Base-by-base conservation (phyloP, 64 coral and sea anemone genomes). In the Hydrozoanthus tunicans region DNA sequence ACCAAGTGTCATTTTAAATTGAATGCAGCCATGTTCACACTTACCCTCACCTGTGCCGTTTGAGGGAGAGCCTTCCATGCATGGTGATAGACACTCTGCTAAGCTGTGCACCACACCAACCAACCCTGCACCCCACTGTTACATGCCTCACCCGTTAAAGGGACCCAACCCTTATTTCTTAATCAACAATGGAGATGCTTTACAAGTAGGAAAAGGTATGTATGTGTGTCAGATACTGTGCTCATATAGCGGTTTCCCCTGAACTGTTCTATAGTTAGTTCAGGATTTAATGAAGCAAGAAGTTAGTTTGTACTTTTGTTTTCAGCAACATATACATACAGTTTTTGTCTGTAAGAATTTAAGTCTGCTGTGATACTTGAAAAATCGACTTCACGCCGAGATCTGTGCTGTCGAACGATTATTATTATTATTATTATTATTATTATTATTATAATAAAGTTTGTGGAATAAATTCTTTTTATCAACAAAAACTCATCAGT, bases 181-280 rank as follows among this genome's bases (percentile, higher is more conserved):
- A 11, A 73, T 88, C 67, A 88, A 88, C 20, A 74, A 74, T 88
- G 84, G 84, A 59, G 84, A 88, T 13, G 27, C 84, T 25, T 9
- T 88, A 12, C 84, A 27, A 75, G 70, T 51, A 20, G 84, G 84
- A 74, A 88, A 88, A 88, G 84, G 84, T 88, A 24, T 20, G 79
- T 12, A 13, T 5, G 11, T 11, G 3, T 11, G 11, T 76, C 5
- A 13, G 53, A 52, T 76, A 76, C 32, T 43, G 32, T 43, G 32
- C 32, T 43, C 32, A 43, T 43, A 43, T 43, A 43, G 32, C 2
- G 32, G 2, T 43, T 43, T 43, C 32, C 32, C 32, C 32, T 43
- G 32, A 43, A 43, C 2, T 43, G 32, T 43, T 43, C 32, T 43
- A 43, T 43, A 43, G 0, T 43, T 43, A 2, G 32, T 43, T 43